These are phyloP conservation scores for Sinocyclocheilus grahami DNA, from an alignment of 2,113 vertebrate species.

Conservation along the genomic window DNA sequence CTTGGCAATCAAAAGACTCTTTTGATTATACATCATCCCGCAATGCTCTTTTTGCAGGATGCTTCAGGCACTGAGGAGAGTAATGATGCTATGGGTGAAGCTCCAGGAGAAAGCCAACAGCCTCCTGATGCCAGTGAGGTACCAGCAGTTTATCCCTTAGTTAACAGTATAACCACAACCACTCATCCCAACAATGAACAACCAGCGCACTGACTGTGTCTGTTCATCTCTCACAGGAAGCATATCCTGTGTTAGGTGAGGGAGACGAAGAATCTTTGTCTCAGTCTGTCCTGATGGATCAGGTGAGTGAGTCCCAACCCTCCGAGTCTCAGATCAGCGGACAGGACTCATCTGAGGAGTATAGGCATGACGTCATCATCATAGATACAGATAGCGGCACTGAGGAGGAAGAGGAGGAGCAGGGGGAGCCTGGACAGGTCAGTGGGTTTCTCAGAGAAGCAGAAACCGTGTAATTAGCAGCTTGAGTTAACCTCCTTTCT, in stretches of 20 bases:
- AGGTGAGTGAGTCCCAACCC: slow-evolving; percentile 72
- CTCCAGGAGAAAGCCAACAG: slow-evolving; percentile 77
- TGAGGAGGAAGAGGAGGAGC: slow-evolving; percentile 81
- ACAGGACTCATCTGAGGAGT: slow-evolving; percentile 75
- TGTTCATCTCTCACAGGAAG: slow-evolving; percentile 61
- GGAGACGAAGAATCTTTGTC: slow-evolving; percentile 68
- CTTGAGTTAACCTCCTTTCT: background rate
- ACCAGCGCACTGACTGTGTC: background rate
- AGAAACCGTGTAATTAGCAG: background rate
- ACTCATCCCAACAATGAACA: background rate
- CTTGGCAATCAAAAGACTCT: background rate
- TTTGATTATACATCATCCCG: background rate
- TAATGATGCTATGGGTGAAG: slow-evolving; percentile 78
- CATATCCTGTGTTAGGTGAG: slow-evolving; percentile 76
- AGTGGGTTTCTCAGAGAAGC: background rate
- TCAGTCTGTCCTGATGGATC: slow-evolving; percentile 85
- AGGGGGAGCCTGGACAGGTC: slow-evolving; percentile 77
- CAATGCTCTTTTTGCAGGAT: slow-evolving; percentile 69
- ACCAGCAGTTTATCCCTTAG: slow-evolving; percentile 44
- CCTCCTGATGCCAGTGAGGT: slow-evolving; percentile 85
- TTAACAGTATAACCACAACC: background rate
- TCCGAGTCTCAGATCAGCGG: slow-evolving; percentile 77
- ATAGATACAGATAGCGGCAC: slow-evolving; percentile 93
- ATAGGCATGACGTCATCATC: slow-evolving; percentile 85
- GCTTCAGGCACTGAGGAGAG: slow-evolving; percentile 81